Evolutionary conservation across 2,888 invertebrate species (phyloP).

Genomic region (Smittia aterrima): DNA sequence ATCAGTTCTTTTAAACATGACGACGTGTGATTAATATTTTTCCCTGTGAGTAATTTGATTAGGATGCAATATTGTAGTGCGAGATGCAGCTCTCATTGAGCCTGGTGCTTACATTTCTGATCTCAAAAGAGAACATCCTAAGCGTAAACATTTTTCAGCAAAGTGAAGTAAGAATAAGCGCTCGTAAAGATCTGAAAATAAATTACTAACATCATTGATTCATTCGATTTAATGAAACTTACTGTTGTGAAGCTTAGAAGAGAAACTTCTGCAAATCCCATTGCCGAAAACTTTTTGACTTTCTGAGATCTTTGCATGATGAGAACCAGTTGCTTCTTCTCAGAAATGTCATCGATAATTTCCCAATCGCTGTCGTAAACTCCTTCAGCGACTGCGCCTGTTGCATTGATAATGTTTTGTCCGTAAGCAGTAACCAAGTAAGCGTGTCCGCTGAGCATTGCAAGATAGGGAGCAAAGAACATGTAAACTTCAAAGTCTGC

Average conservation of each 20-base stretch:
- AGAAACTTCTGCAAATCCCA: background rate
- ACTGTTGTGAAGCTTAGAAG: background rate
- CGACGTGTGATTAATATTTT: too few species aligned
- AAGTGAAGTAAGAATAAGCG: too few species aligned
- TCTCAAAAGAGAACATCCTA: too few species aligned
- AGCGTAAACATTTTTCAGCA: too few species aligned
- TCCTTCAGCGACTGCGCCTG: background rate
- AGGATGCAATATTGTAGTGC: too few species aligned
- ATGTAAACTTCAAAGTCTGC: too few species aligned
- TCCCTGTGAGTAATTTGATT: too few species aligned
- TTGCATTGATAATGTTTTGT: background rate
- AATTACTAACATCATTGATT: too few species aligned
- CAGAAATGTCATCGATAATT: background rate
- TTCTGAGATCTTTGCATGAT: background rate
- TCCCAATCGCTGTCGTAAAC: background rate
- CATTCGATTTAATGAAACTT: background rate
- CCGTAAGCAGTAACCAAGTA: background rate
- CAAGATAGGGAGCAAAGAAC: background rate
- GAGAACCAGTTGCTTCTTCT: background rate
- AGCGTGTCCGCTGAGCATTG: background rate
- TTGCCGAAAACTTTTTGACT: background rate
- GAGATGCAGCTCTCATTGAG: too few species aligned
- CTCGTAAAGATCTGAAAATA: too few species aligned
- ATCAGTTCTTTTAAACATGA: too few species aligned
- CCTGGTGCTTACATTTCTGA: too few species aligned